Evolutionary conservation across 2,888 invertebrate genomes (phyloP).

Genomic region (Agrotis clavis): DNA sequence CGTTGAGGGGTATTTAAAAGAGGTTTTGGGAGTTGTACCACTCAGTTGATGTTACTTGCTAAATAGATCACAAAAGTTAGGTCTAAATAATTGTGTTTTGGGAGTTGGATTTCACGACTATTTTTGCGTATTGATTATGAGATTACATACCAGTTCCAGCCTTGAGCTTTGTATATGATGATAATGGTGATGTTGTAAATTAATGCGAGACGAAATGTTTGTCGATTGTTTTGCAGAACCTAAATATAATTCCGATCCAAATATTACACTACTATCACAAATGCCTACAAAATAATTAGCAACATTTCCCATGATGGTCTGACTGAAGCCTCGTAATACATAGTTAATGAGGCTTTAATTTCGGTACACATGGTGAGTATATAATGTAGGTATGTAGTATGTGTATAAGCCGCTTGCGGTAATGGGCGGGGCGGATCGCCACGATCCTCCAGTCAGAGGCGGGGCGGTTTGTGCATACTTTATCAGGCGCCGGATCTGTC

Average conservation of each 20-base stretch:
- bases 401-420: slow-evolving; percentile 79
- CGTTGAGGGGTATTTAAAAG: neutral
- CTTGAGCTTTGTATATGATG: too few species aligned
- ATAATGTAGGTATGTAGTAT: slow-evolving; percentile 64
- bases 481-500: slow-evolving; percentile 74
- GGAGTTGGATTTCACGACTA: too few species aligned
- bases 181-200: neutral
- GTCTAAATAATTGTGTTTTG: too few species aligned
- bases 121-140: too few species aligned
- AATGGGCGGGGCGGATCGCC: slow-evolving; percentile 81
- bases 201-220: too few species aligned
- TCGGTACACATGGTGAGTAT: slow-evolving; percentile 50
- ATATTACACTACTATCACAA: neutral
- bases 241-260: neutral
- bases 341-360: slow-evolving; percentile 62
- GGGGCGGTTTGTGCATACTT: slow-evolving; percentile 87
- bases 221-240: neutral
- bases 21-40: neutral
- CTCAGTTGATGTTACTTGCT: neutral
- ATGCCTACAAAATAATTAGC: slow-evolving; percentile 18
- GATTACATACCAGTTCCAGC: too few species aligned
- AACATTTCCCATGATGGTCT: slow-evolving; percentile 20
- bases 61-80: neutral
- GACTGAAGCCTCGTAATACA: slow-evolving; percentile 32
- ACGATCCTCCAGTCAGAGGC: slow-evolving; percentile 84